Base-by-base conservation (phyloP, 2,888 invertebrate genomes). In the Stenotaenia linearis region DNA sequence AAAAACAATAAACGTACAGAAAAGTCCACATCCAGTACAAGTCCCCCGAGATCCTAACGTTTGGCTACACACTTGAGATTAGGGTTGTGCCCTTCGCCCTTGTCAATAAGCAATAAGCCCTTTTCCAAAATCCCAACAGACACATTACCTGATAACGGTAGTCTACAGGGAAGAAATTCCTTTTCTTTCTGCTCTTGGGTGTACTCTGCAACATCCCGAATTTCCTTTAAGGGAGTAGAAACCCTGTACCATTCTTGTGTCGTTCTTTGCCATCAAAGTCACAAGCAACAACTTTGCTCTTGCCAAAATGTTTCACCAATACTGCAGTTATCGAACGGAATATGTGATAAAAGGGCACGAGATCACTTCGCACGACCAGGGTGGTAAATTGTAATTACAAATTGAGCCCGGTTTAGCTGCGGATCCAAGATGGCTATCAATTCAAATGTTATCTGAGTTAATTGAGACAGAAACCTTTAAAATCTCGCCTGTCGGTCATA, bases 311-410 rank as follows among this genome's bases (percentile, higher is more conserved):
- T 21, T 56, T 6, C 21, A 56, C 56, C 18, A 56, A 56, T 56
- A 56, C 5, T 56, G 18, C 56, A 18, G 23, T 23, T 56, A 56
- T 56, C 23, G 56, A 56, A 56, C 56, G 21, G 56, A 6, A 56
- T 56, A 23, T 21, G 56, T 56, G 56, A 56, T 56, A 56, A 56
- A 56, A 18, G 23, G 56, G 56, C 56, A 18, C 18, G 23, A 23
- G 56, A 56, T 56, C 56, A 56, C 56, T 7, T 56, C 18, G 18
- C 56, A 56, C 56, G 56, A 56, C 5, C 56, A 23, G 56, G 10
- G 56, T 56, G n/a, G 56, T 56, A 56, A 56, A 56, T 56, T 56
- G 56, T 56, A 56, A 56, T 56, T 56, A 56, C 56, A 56, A 56
- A 56, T 56, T 56, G 56, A 56, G 56, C 56, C 56, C 9, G 56